phyloP scores from a whole-genome alignment of 1,140 invertebrate species.

The Drosophila albomicans region DNA sequence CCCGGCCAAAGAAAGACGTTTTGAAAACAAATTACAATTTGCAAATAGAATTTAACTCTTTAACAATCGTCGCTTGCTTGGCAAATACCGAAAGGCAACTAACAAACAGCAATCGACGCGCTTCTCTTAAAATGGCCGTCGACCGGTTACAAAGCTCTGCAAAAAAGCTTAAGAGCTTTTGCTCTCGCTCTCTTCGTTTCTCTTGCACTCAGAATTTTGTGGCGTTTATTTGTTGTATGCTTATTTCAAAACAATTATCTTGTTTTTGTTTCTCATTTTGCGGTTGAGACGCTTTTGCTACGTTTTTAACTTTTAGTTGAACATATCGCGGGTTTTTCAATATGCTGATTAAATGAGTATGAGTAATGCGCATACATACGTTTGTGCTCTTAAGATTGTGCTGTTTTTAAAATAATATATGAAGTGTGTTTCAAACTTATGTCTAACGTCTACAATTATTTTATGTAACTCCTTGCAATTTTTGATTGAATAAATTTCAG shows the following conservation, averaged over 20 bases:
- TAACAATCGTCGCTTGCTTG: background rate
- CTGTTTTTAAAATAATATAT: too few species aligned
- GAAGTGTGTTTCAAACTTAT: too few species aligned
- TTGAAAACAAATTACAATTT: conserved; percentile 5
- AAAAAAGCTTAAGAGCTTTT: conserved; percentile 4
- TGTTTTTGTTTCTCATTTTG: conserved; percentile 56
- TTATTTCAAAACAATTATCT: conserved; percentile 37
- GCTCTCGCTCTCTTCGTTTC: background rate
- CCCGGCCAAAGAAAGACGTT: conserved; percentile 18
- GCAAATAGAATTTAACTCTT: background rate
- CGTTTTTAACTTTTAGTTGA: conserved; percentile 43
- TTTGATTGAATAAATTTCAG: too few species aligned
- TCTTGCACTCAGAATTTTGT: background rate
- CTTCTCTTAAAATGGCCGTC: conserved; percentile 7
- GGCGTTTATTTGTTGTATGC: conserved; percentile 25
- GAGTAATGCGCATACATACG: too few species aligned
- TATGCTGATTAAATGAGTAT: too few species aligned
- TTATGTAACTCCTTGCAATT: too few species aligned
- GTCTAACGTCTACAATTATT: too few species aligned
- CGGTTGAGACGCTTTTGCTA: conserved; percentile 54
- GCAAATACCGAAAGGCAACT: conserved; percentile 20
- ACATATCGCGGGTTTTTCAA: too few species aligned
- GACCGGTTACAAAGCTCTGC: conserved; percentile 6
- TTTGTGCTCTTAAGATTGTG: too few species aligned
- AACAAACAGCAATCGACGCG: background rate